A percentile compares a stretch with the other conserved stretches of the same genome.
Conservation (phyloP, 1,140 invertebrate species). For the Asbolus verrucosus region DNA sequence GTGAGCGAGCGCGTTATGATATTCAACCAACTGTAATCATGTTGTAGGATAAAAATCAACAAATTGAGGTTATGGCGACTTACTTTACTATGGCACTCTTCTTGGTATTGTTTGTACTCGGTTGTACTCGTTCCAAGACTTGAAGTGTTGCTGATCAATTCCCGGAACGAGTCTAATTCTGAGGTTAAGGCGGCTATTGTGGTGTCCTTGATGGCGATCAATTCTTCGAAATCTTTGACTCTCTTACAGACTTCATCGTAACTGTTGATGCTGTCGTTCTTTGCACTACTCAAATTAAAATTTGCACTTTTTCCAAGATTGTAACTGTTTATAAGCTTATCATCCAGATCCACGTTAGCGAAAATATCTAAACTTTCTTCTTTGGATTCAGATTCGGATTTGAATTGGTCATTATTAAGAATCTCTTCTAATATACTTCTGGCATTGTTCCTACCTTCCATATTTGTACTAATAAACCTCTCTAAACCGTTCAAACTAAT, state of each 20-base stretch:
- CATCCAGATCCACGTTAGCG: conserved; percentile 60
- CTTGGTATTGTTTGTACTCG: conserved; percentile 67
- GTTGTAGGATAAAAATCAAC: conserved; percentile 7
- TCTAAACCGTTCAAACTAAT: conserved; percentile 46
- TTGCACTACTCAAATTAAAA: conserved; percentile 41
- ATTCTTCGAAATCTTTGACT: conserved; percentile 64
- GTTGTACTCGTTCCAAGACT: conserved; percentile 65
- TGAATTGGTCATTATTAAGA: conserved; percentile 57
- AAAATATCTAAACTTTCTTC: conserved; percentile 62
- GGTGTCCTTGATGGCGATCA: conserved; percentile 65
- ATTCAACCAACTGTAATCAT: conserved; percentile 71
- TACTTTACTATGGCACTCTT: conserved; percentile 65
- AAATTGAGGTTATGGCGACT: conserved; percentile 13
- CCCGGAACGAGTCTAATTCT: conserved; percentile 65
- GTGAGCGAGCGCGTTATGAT: conserved; percentile 70
- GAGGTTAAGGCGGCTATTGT: conserved; percentile 64
- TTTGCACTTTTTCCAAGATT: conserved; percentile 14
- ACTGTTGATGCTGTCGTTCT: conserved; percentile 56
- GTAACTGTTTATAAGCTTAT: conserved; percentile 60
- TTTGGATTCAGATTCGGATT: conserved; percentile 51
- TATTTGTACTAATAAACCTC: conserved; percentile 1
- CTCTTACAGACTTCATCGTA: conserved; percentile 62
- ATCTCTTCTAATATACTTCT: conserved; percentile 62
- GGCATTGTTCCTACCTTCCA: conserved; percentile 51
- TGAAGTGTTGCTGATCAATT: conserved; percentile 61